These are phyloP conservation scores for Cydia pomonella DNA, from an alignment of 1,140 invertebrate species.

Conservation along the genomic window DNA sequence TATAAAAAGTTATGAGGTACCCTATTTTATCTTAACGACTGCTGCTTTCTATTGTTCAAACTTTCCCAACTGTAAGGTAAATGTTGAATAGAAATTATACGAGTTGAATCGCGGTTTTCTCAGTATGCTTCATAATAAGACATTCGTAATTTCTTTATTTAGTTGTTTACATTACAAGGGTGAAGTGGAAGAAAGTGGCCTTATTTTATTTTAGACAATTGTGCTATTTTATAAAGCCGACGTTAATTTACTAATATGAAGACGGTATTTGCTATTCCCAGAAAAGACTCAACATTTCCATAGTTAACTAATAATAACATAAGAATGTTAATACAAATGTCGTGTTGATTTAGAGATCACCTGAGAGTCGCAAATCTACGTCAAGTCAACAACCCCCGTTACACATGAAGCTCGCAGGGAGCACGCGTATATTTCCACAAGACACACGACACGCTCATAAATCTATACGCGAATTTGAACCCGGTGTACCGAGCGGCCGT, in stretches of 20 bases:
- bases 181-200: no score
- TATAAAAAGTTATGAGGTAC: conserved; percentile 68
- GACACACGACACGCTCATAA: conserved; percentile 59
- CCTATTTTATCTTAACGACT: conserved; percentile 59
- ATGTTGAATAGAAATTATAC: conserved; percentile 44
- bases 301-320: not conserved
- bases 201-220: no score
- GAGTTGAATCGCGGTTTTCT: conserved; percentile 11
- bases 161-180: conserved; percentile 14
- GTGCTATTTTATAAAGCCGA: no score
- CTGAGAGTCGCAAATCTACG: conserved; percentile 11
- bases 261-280: not conserved
- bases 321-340: not conserved
- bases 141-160: not conserved
- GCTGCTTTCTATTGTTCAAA: conserved; percentile 59
- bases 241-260: not conserved
- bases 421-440: conserved; percentile 51
- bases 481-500: conserved; percentile 32
- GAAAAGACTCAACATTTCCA: no score
- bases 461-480: conserved; percentile 60
- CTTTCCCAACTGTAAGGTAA: conserved; percentile 42
- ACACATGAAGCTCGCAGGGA: conserved; percentile 39
- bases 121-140: not conserved
- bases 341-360: conserved; percentile 4
- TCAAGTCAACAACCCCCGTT: conserved; percentile 3